Evolutionary conservation across 2,113 vertebrate genomes (phyloP), one percentile per base, ranked within the genome.

Genomic region (Aleadryas rufinucha): DNA sequence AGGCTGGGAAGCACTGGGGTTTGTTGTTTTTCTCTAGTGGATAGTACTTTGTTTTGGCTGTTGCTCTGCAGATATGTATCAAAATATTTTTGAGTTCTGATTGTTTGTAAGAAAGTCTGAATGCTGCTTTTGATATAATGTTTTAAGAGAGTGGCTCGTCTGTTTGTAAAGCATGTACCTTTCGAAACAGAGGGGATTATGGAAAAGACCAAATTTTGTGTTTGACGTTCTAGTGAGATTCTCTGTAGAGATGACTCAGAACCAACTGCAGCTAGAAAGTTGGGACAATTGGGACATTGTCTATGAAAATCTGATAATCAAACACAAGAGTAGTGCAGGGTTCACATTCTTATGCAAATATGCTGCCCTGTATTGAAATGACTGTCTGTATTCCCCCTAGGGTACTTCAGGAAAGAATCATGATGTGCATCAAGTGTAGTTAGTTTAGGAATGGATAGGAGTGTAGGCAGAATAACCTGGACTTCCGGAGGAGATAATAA

Each of bases 401-500:
- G 93, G 63, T 74, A 66, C 84, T 64, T 92, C 86, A 93, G 89
- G 66, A 94, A 93, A 76, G 68, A 81, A 86, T 61, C 87, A 65
- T 41, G 59, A 61, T 84, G 68, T 37, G 76, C 95, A 87, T 77
- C 72, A 61, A 89, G 60, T 94, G 63, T 91, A 89, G 95, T 81
- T 93, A 95, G 92, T 59, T 84, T 87, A 93, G 89, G 77, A 84
- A 87, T 84, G 12, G 0, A 66, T 87, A 95, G 81, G 77, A 84
- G 22, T 75, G 47, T 87, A 94, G 93, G 92, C 84, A 89, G 87
- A 81, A 63, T 81, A 93, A 81, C 45, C 71, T 77, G 84, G 89
- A 77, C 64, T 84, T 93, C 87, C 91, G 93, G 69, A 97, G 91
- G 71, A 84, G 77, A 81, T 89, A 84, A 91, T 74, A 27, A 31